phyloP scores from a whole-genome alignment of 1,140 invertebrate species.

The Zaprionus taronus region DNA sequence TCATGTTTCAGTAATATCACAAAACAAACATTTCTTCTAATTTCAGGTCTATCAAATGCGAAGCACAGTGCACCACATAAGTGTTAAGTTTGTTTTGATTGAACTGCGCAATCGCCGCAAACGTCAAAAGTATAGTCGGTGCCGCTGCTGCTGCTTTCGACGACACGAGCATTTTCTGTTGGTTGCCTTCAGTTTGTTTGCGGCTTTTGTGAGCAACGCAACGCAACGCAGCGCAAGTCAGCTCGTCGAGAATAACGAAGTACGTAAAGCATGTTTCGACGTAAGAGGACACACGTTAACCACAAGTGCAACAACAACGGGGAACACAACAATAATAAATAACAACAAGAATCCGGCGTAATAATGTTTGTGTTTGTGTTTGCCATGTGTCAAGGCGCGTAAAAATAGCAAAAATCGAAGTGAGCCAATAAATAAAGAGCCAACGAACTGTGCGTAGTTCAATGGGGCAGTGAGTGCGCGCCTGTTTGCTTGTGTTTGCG shows the following conservation, averaged over 20 bases:
- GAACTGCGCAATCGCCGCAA: slow-evolving; percentile 62
- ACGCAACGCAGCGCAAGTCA: slow-evolving; percentile 15
- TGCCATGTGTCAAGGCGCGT: slow-evolving; percentile 37
- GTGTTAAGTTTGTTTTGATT: slow-evolving; percentile 80
- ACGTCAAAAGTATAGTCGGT: slow-evolving; percentile 53
- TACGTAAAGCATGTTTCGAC: neutral
- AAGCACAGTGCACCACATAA: slow-evolving; percentile 20
- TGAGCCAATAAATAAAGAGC: slow-evolving; percentile 39
- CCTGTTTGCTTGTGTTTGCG: neutral
- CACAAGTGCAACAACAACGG: slow-evolving; percentile 36
- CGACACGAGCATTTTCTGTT: slow-evolving; percentile 10
- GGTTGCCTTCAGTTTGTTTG: slow-evolving; percentile 57
- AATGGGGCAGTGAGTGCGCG: slow-evolving; percentile 19
- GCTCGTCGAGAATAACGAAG: neutral
- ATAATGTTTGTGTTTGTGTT: slow-evolving; percentile 47
- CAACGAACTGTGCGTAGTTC: slow-evolving; percentile 31
- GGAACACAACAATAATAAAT: slow-evolving; percentile 18
- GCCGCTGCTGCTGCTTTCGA: slow-evolving; percentile 11
- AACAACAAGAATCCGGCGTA: slow-evolving; percentile 30
- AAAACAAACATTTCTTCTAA: slow-evolving; percentile 5
- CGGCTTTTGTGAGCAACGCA: slow-evolving; percentile 62
- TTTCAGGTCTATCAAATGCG: slow-evolving; percentile 12
- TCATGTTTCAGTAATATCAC: too few species aligned
- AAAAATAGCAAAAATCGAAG: slow-evolving; percentile 55
- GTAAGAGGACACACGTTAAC: slow-evolving; percentile 37